These are phyloP conservation scores for Lagria hirta DNA, from an alignment of 2,888 invertebrate species.

Conservation along the genomic window DNA sequence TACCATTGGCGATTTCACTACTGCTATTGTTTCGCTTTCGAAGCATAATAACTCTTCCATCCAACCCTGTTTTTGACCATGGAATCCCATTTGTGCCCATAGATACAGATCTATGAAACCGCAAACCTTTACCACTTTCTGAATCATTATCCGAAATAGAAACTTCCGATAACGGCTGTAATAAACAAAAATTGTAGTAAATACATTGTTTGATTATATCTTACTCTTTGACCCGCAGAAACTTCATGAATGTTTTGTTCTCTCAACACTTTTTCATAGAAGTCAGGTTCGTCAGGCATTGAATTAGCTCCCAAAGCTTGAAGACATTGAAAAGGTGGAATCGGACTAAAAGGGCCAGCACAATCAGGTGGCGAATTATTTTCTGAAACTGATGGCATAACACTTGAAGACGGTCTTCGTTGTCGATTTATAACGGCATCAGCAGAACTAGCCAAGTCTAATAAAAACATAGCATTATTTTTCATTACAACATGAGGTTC, in stretches of 20 bases:
- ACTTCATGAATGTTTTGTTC: conserved; percentile 54
- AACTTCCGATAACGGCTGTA: conserved; percentile 58
- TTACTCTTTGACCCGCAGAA: conserved; percentile 52
- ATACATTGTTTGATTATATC: conserved; percentile 14
- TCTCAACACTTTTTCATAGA: conserved; percentile 56
- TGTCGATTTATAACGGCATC: conserved; percentile 51
- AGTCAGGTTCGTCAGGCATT: conserved; percentile 43
- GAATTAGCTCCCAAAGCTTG: conserved; percentile 55
- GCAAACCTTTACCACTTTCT: conserved; percentile 58
- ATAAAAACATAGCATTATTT: conserved; percentile 90
- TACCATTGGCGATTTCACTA: conserved; percentile 62
- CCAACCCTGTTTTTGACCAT: conserved; percentile 61
- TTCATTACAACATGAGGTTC: conserved; percentile 73
- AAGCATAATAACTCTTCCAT: conserved; percentile 62
- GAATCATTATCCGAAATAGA: conserved; percentile 59
- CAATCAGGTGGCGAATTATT: conserved; percentile 60
- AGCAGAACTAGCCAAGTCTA: conserved; percentile 83
- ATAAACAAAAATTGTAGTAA: conserved; percentile 10
- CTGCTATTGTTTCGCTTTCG: conserved; percentile 71
- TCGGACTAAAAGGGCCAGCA: conserved; percentile 58
- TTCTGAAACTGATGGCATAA: conserved; percentile 60
- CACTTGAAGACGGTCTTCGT: conserved; percentile 44
- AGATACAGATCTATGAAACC: conserved; percentile 84
- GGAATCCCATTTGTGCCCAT: conserved; percentile 74
- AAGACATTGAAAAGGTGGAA: conserved; percentile 64